These are phyloP conservation scores for Hipparchia sbordonii DNA, from an alignment of 2,888 invertebrate genomes.

Conservation along the genomic window DNA sequence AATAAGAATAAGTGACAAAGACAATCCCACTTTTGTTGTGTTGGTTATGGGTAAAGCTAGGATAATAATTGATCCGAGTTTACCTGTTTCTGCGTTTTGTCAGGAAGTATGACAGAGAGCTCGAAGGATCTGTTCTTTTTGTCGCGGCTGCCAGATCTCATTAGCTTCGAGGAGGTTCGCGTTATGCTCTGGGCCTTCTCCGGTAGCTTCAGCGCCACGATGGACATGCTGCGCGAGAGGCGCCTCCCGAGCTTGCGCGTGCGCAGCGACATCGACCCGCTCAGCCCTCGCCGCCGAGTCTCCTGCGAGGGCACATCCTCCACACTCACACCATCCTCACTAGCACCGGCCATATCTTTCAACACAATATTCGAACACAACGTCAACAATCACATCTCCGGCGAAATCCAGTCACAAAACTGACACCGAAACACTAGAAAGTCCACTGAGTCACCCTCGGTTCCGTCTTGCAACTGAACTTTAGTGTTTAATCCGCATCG, in stretches of 20 bases:
- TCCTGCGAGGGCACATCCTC: constrained; percentile 57
- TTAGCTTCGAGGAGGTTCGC: constrained; percentile 82
- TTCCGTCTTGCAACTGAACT: constrained; percentile 58
- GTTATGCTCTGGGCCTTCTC: constrained; percentile 85
- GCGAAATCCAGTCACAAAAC: constrained; percentile 59
- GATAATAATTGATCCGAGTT: constrained; percentile 34
- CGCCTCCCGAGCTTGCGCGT: constrained; percentile 79
- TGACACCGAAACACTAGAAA: constrained; percentile 59
- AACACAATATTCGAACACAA: constrained; percentile 52
- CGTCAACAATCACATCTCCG: constrained; percentile 74
- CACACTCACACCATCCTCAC: constrained; percentile 63
- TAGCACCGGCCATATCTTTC: constrained; percentile 73
- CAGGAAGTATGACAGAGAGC: constrained; percentile 85
- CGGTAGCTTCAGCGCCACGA: constrained; percentile 79
- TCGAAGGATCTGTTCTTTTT: constrained; percentile 83
- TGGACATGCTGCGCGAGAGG: constrained; percentile 81
- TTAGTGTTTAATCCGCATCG: constrained; percentile 68
- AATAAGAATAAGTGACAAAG: background rate
- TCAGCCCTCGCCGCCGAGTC: constrained; percentile 67
- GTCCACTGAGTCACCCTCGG: constrained; percentile 66
- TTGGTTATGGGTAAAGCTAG: background rate
- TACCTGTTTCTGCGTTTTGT: constrained; percentile 86
- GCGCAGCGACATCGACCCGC: constrained; percentile 77
- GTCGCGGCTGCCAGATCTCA: constrained; percentile 81
- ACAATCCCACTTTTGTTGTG: background rate